Evolutionary conservation across 1,140 invertebrate species (phyloP), one percentile per base, ranked within the genome.

Genomic region (Branchinecta lynchi): DNA sequence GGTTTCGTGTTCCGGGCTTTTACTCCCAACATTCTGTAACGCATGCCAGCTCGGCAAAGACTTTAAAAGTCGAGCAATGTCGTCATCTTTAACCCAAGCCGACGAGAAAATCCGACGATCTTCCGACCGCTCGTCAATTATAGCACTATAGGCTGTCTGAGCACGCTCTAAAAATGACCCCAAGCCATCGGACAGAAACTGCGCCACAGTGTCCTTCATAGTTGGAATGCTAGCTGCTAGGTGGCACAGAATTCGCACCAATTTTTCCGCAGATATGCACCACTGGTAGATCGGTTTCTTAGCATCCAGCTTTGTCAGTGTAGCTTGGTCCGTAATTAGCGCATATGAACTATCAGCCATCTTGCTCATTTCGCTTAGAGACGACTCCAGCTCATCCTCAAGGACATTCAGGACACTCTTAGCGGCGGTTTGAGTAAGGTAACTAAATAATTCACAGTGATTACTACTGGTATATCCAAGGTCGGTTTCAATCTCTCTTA

Each of bases 51-150:
- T 60, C 2, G 51, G 51, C 17, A 60, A 20, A 12, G 51, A 60
- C 17, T 60, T 60, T 60, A 60, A 60, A 60, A 60, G 51, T 60
- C 51, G 51, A 60, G 51, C 51, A 60, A 60, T 60, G 6, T 60
- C 51, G 17, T 60, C 17, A 20, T 60, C 51, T 6, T 60, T 60
- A 12, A 60, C 51, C 51, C 51, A 60, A 12, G 51, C 12, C 6
- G 51, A 12, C 6, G 51, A 60, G 51, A 60, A 20, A 15, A 60
- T 60, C 17, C 51, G 12, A 6, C 51, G 51, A 60, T 60, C 51
- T 15, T 60, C 51, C 51, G 17, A 60, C 12, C 17, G 12, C 51
- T 60, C 51, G 17, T 60, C 51, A 15, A 60, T 20, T 1, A 20
- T 60, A 15, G 51, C 12, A 3, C 51, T 60, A 60, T 60, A 60